A percentile compares a stretch with the other conserved stretches of the same genome.
Conservation (phyloP, 1,140 invertebrate species). For the Pachypeltis micranthus region DNA sequence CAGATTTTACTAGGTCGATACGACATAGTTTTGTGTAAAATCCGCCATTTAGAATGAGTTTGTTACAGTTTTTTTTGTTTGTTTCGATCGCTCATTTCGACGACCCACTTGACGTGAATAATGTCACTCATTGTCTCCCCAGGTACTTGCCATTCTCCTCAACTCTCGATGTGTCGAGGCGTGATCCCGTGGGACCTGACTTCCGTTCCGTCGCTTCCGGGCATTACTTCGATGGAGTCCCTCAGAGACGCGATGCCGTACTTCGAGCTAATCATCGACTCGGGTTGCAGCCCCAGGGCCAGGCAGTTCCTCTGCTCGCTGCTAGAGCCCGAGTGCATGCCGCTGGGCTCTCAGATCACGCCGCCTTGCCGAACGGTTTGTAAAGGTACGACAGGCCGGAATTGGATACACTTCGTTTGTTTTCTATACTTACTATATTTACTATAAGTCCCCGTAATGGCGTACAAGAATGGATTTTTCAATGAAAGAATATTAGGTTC, state of each 20-base stretch:
- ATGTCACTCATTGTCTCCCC: no score
- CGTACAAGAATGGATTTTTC: no score
- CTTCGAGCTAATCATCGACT: conserved; percentile 42
- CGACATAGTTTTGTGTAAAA: no score
- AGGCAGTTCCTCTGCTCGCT: conserved; percentile 48
- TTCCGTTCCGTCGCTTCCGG: conserved; percentile 33
- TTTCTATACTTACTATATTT: no score
- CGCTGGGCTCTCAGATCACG: conserved; percentile 40
- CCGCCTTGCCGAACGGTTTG: conserved; percentile 51
- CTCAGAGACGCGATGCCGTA: conserved; percentile 38
- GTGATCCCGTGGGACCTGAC: conserved; percentile 51
- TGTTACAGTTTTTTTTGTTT: no score
- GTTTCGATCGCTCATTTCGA: no score
- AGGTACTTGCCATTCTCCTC: conserved; percentile 25
- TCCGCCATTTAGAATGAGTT: no score
- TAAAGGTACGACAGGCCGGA: conserved; percentile 49
- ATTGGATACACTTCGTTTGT: no score
- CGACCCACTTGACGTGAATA: no score
- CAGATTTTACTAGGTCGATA: no score
- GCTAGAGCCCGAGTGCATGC: conserved; percentile 51
- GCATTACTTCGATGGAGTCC: conserved; percentile 32
- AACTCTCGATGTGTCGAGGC: conserved; percentile 38
- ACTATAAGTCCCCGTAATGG: no score
- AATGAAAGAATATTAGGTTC: no score
- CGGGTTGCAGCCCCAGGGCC: conserved; percentile 47